A percentile compares a stretch with the other conserved stretches of the same genome.
Evolutionary conservation across 2,113 vertebrate species (phyloP).

Genomic region (Tor tambroides): DNA sequence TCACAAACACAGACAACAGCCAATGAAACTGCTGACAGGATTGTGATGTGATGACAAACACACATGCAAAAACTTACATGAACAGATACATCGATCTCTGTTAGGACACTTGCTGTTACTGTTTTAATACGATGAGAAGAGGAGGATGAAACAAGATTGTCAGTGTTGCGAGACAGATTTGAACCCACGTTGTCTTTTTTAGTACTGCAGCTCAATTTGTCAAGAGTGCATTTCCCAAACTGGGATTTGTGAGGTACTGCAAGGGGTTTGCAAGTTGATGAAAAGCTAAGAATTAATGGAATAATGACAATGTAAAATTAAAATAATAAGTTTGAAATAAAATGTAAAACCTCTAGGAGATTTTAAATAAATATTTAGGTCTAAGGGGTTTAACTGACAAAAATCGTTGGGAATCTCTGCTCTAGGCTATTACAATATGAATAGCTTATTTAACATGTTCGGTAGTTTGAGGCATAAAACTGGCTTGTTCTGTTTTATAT

Average conservation of each 20-base stretch:
- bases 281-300: neutral
- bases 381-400: neutral
- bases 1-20: constrained; percentile 1
- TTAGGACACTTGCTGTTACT: neutral
- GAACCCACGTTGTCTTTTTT: neutral
- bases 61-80: neutral
- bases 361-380: neutral
- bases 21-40: neutral
- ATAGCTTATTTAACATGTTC: neutral
- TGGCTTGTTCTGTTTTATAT: neutral
- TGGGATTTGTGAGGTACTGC: neutral
- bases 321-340: neutral
- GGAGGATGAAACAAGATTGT: neutral
- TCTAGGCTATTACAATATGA: neutral
- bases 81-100: neutral
- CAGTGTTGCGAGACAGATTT: neutral
- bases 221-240: neutral
- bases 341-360: neutral
- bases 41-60: neutral
- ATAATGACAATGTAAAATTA: neutral
- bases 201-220: neutral
- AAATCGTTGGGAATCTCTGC: neutral
- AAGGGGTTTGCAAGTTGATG: neutral
- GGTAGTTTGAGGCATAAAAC: neutral
- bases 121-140: neutral